A percentile compares a stretch with the other conserved stretches of the same genome.
Conservation (phyloP, 2,797 vertebrate genomes). For the Varecia variegata region DNA sequence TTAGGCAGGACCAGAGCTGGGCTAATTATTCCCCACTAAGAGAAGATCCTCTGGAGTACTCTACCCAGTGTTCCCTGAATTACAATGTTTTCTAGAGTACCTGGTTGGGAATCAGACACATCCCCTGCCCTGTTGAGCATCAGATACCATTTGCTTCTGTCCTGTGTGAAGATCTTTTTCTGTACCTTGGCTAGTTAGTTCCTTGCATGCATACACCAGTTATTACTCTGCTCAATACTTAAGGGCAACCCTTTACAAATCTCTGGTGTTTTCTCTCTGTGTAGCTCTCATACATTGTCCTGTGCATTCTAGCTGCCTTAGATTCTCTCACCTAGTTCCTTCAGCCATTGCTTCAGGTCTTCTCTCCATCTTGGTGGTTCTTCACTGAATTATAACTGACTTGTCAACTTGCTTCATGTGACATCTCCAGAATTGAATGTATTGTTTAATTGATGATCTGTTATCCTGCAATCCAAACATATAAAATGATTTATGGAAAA, state of each 20-base stretch:
- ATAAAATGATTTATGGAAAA: background rate
- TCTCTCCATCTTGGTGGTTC: fast-evolving
- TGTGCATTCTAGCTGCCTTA: background rate
- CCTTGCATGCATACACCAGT: fast-evolving
- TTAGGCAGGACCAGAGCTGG: background rate
- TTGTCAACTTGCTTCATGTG: background rate
- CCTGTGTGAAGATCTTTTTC: background rate
- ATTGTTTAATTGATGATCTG: background rate
- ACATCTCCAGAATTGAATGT: background rate
- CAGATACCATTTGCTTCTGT: background rate
- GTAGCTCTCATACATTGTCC: background rate
- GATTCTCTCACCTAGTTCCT: background rate
- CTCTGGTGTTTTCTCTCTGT: too few species aligned
- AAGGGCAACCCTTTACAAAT: background rate
- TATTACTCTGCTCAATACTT: fast-evolving
- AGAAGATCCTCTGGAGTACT: background rate
- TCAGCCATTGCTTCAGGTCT: background rate
- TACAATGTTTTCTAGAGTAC: background rate
- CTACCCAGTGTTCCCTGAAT: background rate
- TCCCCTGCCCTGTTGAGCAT: too few species aligned
- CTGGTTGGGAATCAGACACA: background rate
- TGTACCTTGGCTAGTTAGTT: background rate
- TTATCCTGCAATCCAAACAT: background rate
- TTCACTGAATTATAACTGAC: background rate
- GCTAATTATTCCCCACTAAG: background rate